Base-by-base conservation (phyloP, 2,113 vertebrate species). In the Zapus hudsonius region DNA sequence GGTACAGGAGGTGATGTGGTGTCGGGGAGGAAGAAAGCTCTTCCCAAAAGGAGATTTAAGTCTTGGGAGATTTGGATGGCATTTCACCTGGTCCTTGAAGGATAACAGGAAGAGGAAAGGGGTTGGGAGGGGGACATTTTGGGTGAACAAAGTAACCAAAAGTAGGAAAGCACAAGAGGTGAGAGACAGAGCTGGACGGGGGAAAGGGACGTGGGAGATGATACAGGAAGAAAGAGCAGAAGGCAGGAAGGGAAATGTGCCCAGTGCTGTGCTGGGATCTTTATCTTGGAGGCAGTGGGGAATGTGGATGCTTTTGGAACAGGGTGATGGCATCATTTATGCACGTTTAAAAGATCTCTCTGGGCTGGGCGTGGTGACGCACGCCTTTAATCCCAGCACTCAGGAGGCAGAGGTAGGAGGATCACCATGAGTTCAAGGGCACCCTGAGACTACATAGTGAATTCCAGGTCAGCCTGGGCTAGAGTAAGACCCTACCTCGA, bases 281-380 rank as follows among this genome's bases (percentile, higher is more conserved):
- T 82, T 23, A 79, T 42, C 55, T 87, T 29, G 1, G 44, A 76
- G 80, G 38, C 44, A 42, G 16, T 44, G 36, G 59, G 69, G n/a
- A 93, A 31, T 31, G 5, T 22, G 84, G 89, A 70, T 81, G 81
- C 47, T 83, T 87, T 55, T 52, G 74, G 40, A 93, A 94, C 4
- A 74, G 79, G 6, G n/a, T 27, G 64, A 89, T 81, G 40, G 42
- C 13, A 59, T 70, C 33, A 3, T 67, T 69, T 76, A n/a, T 52
- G 15, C 33, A 88, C 94, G 25, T 47, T 75, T 61, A 63, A 69
- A 79, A 86, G 72, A 25, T 69, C 47, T 87, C 52, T 91, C 84
- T 87, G 25, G 22, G 79, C 40, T 89, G 80, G 63, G 31, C 27
- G 10, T 44, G 87, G 36, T 89, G 83, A 67, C n/a, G n/a, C n/a